Percentiles rank a stretch among this genome's conserved stretches.
phyloP scores from a whole-genome alignment of 2,113 vertebrate species.

The Hippolais icterina region DNA sequence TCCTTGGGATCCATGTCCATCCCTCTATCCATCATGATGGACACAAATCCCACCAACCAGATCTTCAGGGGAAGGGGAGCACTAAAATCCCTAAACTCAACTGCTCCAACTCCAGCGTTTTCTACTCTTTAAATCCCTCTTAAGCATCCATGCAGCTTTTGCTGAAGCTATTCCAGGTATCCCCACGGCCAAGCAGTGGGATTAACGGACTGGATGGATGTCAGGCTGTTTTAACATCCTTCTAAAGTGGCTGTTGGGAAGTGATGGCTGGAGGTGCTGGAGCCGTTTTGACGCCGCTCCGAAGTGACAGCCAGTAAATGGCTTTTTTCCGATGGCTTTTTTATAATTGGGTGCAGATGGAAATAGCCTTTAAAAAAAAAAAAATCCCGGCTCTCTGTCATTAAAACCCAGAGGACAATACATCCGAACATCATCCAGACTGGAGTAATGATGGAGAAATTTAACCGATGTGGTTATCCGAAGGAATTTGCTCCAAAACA shows the following conservation, averaged over 20 bases:
- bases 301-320: constrained; percentile 38
- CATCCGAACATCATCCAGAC: not conserved
- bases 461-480: fast-evolving
- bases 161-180: not conserved
- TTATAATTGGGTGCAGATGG: constrained; percentile 30
- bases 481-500: not conserved
- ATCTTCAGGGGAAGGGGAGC: not conserved
- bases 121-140: not conserved
- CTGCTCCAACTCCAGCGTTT: not conserved
- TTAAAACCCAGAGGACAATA: constrained; percentile 21
- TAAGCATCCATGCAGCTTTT: not conserved
- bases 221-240: not conserved
- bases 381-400: not conserved
- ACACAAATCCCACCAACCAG: not conserved
- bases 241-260: constrained; percentile 2
- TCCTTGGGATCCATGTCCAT: not conserved
- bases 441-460: not conserved
- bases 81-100: not conserved
- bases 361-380: not conserved
- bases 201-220: not conserved
- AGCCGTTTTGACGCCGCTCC: not conserved
- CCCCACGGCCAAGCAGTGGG: not conserved
- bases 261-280: not conserved
- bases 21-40: fast-evolving
- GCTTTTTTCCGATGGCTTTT: constrained; percentile 24